These are phyloP conservation scores for Myodes glareolus DNA, from an alignment of 2,113 vertebrate species.

Conservation along the genomic window DNA sequence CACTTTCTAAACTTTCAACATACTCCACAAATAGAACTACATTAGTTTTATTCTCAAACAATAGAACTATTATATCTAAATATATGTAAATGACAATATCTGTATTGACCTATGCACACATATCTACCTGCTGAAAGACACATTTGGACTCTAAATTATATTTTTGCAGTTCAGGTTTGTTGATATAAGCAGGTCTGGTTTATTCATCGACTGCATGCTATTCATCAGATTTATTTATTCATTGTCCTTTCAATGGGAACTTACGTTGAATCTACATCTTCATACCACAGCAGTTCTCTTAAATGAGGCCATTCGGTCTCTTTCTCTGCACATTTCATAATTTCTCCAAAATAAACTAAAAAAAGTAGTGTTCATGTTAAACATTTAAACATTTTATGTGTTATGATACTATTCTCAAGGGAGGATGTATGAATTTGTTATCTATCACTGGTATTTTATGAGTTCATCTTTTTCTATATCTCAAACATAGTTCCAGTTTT, in stretches of 20 bases:
- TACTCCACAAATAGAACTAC: background rate
- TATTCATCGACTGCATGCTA: background rate
- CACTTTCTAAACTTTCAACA: background rate
- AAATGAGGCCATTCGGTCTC: background rate
- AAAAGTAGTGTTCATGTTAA: background rate
- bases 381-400: background rate
- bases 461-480: background rate
- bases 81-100: background rate
- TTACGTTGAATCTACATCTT: background rate
- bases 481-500: background rate
- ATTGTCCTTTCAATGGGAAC: background rate
- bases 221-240: background rate
- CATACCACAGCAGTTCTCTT: background rate
- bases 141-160: background rate
- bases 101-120: background rate
- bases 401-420: background rate
- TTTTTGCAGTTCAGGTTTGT: background rate
- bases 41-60: background rate
- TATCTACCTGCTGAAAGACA: background rate
- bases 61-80: background rate
- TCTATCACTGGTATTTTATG: background rate
- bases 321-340: background rate
- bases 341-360: constrained; percentile 4
- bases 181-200: background rate
- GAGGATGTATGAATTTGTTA: background rate